Conservation (phyloP, 2,797 vertebrate genomes). For the Hemibagrus guttatus region DNA sequence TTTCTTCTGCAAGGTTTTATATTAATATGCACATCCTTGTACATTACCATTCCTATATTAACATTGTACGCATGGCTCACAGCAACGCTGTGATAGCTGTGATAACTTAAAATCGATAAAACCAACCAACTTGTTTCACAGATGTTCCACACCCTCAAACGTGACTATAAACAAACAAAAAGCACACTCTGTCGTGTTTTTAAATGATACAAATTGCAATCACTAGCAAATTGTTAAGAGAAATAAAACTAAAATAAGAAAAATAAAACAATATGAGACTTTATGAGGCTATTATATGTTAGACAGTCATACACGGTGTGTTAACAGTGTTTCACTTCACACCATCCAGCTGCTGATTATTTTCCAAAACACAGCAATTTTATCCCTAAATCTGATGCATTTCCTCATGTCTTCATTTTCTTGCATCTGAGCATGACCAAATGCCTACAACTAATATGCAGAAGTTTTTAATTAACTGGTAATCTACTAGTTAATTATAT, state of each 20-base stretch:
- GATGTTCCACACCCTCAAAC: neutral
- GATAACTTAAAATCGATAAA: neutral
- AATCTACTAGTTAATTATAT: slow-evolving; percentile 39
- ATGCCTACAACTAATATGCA: slow-evolving; percentile 26
- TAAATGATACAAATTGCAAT: neutral
- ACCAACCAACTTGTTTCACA: neutral
- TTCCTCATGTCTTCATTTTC: neutral
- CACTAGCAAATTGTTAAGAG: neutral
- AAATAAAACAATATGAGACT: neutral
- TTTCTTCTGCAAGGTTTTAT: neutral
- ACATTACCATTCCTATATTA: neutral
- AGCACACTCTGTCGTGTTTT: neutral
- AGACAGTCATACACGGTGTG: neutral
- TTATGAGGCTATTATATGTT: neutral
- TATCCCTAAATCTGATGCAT: neutral
- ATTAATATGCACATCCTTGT: neutral
- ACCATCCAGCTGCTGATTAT: neutral
- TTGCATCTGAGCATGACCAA: neutral
- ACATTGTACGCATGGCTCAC: too few species aligned
- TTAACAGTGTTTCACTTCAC: neutral
- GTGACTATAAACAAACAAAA: neutral
- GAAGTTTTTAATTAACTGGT: slow-evolving; percentile 20
- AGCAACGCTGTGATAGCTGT: neutral
- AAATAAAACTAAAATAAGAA: too few species aligned
- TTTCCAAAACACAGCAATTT: neutral